Conservation (phyloP, 2,113 vertebrate species). For the Gopherus flavomarginatus region DNA sequence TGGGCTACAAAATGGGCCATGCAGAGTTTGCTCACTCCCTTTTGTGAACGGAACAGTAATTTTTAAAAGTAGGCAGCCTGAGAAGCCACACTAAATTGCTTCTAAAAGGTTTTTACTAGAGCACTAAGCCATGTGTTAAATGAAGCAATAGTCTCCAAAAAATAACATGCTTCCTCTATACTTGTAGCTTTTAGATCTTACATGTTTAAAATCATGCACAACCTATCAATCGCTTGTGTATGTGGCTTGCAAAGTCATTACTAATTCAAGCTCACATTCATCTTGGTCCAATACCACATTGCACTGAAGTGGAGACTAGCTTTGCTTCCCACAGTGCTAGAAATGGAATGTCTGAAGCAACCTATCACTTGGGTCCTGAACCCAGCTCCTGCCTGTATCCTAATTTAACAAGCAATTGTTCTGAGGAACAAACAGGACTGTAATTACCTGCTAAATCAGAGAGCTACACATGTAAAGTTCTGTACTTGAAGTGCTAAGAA, state of each 20-base stretch:
- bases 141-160: not conserved
- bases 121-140: not conserved
- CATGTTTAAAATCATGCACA: not conserved
- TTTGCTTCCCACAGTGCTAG: not conserved
- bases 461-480: not conserved
- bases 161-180: not conserved
- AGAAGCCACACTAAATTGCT: not conserved
- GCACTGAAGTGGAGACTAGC: not conserved
- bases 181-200: not conserved
- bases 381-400: not conserved
- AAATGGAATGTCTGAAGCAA: not conserved
- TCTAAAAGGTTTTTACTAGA: not conserved
- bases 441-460: not conserved
- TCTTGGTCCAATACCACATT: not conserved
- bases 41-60: no score
- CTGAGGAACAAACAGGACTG: not conserved
- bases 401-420: not conserved
- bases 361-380: not conserved
- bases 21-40: not conserved
- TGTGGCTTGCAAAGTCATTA: rapidly evolving
- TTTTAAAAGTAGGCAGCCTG: not conserved
- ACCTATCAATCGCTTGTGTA: not conserved
- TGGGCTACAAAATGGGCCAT: not conserved
- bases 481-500: not conserved
- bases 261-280: rapidly evolving